Base-by-base conservation (phyloP, 2,888 invertebrate species). In the Sclerodermus sp. region DNA sequence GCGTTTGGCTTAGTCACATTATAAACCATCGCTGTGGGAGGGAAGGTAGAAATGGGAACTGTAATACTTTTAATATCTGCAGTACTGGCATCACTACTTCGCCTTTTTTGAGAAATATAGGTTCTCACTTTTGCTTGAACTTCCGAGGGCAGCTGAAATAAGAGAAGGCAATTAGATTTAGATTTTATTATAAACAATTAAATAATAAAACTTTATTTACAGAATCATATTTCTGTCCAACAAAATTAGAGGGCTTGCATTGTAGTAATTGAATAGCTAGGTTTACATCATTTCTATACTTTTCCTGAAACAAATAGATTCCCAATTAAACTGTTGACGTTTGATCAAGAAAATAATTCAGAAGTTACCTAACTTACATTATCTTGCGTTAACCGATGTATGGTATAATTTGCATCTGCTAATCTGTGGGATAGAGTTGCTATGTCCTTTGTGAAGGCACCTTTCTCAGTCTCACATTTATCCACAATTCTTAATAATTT, bases 181-280 rank as follows among this genome's bases (percentile, higher is more conserved):
- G 15, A 12, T 44, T 34, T 36, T 17, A 37, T 12, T 17, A 37
- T 45, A 29, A 8, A 9, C n/a, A n/a, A n/a, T n/a, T n/a, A n/a
- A n/a, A n/a, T 8, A 23, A 23, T 23, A 23, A 13, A 37, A 31
- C n/a, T 12, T 16, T 12, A 53, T 88, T 87, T 83, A 93, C 93
- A 79, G 88, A 87, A 76, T 93, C 92, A 69, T 92, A 85, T 80
- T 90, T 92, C 73, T 95, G 96, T 39, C 93, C 88, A 54, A 96
- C 90, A 82, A 95, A 96, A 80, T 92, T 92, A 60, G 92, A 91
- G 62, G 96, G 96, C 75, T 95, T 96, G 79, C 96, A 96, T 76
- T 96, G 96, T 46, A 96, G 82, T 68, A 96, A 82, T 79, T 96
- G 94, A 64, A 96, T 94, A 55, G 96, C 96, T 72, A 94, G 81